Conservation (phyloP, 2,888 invertebrate species). For the Escarpia spicata region DNA sequence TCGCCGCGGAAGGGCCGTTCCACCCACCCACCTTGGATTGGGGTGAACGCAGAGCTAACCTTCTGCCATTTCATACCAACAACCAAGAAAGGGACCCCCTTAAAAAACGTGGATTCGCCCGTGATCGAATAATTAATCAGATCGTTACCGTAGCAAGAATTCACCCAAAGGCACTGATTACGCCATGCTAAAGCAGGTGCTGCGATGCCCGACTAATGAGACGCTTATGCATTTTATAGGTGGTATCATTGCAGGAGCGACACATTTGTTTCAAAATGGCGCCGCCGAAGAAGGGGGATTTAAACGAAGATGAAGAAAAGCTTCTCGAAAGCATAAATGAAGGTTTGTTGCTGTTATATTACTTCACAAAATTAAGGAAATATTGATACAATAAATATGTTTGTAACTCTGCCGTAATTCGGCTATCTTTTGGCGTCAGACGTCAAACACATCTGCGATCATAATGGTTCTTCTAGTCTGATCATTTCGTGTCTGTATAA, state of each 20-base stretch:
- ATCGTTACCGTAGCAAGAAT: not conserved
- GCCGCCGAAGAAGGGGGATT: not conserved
- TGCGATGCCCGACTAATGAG: not conserved
- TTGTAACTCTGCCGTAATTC: too few relatives aligned
- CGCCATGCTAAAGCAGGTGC: not conserved
- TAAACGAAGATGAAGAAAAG: slow-evolving; percentile 7
- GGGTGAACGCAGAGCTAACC: too few relatives aligned
- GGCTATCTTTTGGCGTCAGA: too few relatives aligned
- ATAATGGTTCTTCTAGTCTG: too few relatives aligned
- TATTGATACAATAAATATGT: not conserved
- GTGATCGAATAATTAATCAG: not conserved
- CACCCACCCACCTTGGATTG: too few relatives aligned
- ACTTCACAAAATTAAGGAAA: not conserved
- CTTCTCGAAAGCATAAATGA: not conserved
- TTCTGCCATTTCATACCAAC: too few relatives aligned
- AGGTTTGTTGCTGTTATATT: slow-evolving; percentile 10
- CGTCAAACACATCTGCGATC: too few relatives aligned
- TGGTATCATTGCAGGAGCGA: not conserved
- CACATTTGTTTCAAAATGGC: slow-evolving; percentile 16
- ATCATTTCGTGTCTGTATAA: too few relatives aligned
- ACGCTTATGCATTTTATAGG: not conserved
- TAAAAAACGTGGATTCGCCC: too few relatives aligned
- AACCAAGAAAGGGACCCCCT: too few relatives aligned
- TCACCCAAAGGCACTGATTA: not conserved
- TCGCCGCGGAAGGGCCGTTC: too few relatives aligned